phyloP scores from a whole-genome alignment of 2,888 invertebrate genomes.

The Crocallis elinguaria region DNA sequence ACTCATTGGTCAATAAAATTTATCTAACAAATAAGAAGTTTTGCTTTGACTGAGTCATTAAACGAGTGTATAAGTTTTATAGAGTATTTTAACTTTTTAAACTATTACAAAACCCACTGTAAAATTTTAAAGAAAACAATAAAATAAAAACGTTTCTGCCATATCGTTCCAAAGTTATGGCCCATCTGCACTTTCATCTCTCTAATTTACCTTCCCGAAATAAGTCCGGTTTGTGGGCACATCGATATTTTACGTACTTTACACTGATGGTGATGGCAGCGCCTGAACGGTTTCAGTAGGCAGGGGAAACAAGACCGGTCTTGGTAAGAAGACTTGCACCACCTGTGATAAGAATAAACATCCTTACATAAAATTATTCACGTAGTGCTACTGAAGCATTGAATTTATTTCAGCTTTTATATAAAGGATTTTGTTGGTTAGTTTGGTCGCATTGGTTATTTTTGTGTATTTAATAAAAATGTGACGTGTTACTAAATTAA shows the following conservation, averaged over 20 bases:
- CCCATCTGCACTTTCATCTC: constrained; percentile 42
- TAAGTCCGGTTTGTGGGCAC: constrained; percentile 51
- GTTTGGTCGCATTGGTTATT: too few species aligned
- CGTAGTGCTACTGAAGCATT: too few species aligned
- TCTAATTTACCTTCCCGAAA: constrained; percentile 58
- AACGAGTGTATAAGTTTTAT: constrained; percentile 16
- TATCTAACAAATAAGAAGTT: constrained; percentile 17
- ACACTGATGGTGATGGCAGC: constrained; percentile 51
- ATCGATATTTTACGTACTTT: constrained; percentile 74
- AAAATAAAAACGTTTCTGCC: constrained; percentile 28
- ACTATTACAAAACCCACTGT: constrained; percentile 16
- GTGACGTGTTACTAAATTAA: too few species aligned
- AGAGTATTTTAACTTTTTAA: constrained; percentile 11
- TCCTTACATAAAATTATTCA: too few species aligned
- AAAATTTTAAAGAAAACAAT: constrained; percentile 20
- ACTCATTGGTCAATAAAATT: constrained; percentile 27
- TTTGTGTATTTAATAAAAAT: too few species aligned
- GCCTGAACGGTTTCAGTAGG: constrained; percentile 25
- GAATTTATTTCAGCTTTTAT: too few species aligned
- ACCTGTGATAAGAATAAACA: too few species aligned
- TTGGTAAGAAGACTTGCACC: too few species aligned
- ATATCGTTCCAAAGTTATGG: constrained; percentile 33
- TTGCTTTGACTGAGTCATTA: constrained; percentile 23
- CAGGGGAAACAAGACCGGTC: constrained; percentile 10
- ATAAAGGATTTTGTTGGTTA: too few species aligned